Evolutionary conservation across 1,140 invertebrate species (phyloP), one percentile per base, ranked within the genome.

Genomic region (Heliconius himera): DNA sequence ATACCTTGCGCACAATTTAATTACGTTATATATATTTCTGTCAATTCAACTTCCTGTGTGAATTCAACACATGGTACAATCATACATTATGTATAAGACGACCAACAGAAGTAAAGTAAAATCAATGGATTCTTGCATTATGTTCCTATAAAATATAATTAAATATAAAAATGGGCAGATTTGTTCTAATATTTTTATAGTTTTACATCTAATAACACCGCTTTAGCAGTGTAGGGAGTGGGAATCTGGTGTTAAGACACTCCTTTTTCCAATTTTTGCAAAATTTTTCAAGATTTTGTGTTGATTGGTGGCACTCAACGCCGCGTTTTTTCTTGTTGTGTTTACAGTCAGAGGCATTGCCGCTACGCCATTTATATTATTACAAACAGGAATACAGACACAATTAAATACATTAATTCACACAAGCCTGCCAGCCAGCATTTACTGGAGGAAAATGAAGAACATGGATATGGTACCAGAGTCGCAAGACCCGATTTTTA

Each of bases 111-210:
- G 60, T 66, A 66, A 29, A 56, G 26, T 16, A 66, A 66, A 66
- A 66, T 66, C 60, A 66, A 66, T 66, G 60, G 29, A 66, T 13
- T 66, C 20, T 60, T 60, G 54, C n/a, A 60, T 22, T 60, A 60
- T 60, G n/a, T 0, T 60, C 54, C n/a, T 3, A 60, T 22, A 16
- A 16, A 16, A 46, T 16, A 46, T 1, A 16, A 5, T 46, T 16
- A 46, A 4, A 46, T 46, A 16, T 46, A 46, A 13, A 46, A 16
- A 46, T 1, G 13, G 41, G 13, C 3, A 13, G 3, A 46, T 16
- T 46, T 16, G 16, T 46, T 5, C 13, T 4, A 46, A 46, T 46
- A 16, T 46, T 46, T 46, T 46, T 46, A 46, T 46, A 16, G 16
- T 46, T 1, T 46, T 46, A 0, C 41, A 11, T 46, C 4, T 4